Percentiles rank a stretch among this genome's conserved stretches.
Conservation (phyloP, 2,113 vertebrate species). For the Pollimyrus isidori region DNA sequence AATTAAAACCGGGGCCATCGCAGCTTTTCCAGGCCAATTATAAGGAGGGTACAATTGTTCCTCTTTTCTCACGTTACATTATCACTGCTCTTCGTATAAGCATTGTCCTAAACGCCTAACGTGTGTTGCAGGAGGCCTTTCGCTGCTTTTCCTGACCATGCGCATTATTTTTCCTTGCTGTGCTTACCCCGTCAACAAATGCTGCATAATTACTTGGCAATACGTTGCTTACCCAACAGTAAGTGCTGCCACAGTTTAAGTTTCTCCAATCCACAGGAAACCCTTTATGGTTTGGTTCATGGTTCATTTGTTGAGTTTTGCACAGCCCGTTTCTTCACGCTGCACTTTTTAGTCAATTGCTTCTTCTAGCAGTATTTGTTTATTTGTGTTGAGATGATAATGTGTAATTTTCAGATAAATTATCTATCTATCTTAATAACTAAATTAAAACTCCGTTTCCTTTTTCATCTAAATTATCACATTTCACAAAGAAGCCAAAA, state of each 20-base stretch:
- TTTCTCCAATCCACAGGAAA: neutral
- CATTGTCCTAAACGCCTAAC: neutral
- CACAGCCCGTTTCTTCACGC: neutral
- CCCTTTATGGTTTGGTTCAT: neutral
- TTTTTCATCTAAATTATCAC: neutral
- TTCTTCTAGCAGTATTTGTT: neutral
- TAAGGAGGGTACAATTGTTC: neutral
- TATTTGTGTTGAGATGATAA: neutral
- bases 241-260: neutral
- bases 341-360: neutral
- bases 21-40: neutral
- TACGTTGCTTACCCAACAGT: neutral
- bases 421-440: neutral
- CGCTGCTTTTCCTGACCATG: neutral
- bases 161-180: neutral
- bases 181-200: neutral
- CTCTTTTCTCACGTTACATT: neutral
- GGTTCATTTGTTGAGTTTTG: neutral
- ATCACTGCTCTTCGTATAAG: neutral
- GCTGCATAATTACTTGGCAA: neutral
- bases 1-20: constrained; percentile 20
- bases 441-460: neutral
- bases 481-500: neutral
- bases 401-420: neutral
- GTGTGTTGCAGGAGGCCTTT: neutral